Conservation (phyloP, 2,888 invertebrate genomes). For the Caenorhabditis japonica region DNA sequence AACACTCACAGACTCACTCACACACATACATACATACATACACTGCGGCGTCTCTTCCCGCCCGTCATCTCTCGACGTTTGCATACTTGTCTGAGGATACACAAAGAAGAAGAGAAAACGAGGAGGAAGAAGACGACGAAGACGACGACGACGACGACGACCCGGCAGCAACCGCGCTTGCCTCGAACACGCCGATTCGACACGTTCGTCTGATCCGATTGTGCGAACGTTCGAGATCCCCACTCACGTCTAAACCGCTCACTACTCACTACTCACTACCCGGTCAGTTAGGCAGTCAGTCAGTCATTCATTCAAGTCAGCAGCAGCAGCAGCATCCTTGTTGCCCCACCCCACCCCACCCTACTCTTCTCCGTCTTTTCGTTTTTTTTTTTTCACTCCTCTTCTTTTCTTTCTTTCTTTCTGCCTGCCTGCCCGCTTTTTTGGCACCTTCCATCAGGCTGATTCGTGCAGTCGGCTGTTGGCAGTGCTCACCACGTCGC, state of each 20-base stretch:
- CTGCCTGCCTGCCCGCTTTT: neutral
- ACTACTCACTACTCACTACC: conserved; percentile 4
- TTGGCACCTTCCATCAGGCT: conserved; percentile 14
- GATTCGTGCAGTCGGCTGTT: conserved; percentile 29
- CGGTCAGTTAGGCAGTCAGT: too few relatives aligned
- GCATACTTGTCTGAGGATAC: conserved; percentile 38
- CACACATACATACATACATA: too few relatives aligned
- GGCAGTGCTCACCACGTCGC: conserved; percentile 41
- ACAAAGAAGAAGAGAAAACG: neutral
- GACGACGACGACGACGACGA: conserved; percentile 29
- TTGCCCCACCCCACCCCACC: neutral
- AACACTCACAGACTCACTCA: conserved; percentile 40
- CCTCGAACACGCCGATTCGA: conserved; percentile 37
- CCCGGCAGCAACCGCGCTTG: conserved; percentile 8
- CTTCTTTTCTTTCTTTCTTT: conserved; percentile 15
- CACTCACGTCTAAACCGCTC: neutral
- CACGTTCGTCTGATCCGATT: conserved; percentile 38
- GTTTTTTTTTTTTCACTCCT: neutral
- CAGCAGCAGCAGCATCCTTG: too few relatives aligned
- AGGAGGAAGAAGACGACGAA: conserved; percentile 19
- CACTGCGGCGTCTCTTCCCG: conserved; percentile 17
- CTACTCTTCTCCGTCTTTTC: neutral
- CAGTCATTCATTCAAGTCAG: too few relatives aligned
- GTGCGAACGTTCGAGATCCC: conserved; percentile 28
- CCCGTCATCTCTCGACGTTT: conserved; percentile 36